A percentile compares a stretch with the other conserved stretches of the same genome.
These are phyloP conservation scores for Gallinago undulata DNA, from an alignment of 2,113 vertebrate genomes.

Conservation along the genomic window DNA sequence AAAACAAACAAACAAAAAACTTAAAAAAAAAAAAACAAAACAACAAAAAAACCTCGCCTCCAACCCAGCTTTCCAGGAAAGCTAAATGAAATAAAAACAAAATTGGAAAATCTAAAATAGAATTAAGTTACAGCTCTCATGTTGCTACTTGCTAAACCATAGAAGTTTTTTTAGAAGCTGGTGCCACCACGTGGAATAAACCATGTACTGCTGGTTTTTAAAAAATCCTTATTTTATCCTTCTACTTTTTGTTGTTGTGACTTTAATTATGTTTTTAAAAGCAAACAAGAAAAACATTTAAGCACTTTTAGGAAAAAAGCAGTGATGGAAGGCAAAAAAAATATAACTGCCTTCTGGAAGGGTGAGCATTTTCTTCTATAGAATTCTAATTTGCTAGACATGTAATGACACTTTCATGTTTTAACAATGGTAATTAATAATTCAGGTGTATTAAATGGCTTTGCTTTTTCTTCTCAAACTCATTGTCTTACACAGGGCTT, in stretches of 20 bases:
- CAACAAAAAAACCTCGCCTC: background rate
- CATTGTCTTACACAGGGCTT: background rate
- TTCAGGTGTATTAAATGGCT: background rate
- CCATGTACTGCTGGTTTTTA: background rate
- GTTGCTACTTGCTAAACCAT: background rate
- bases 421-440: background rate
- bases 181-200: constrained; percentile 39
- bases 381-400: background rate
- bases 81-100: background rate
- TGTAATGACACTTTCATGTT: rapidly evolving
- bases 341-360: background rate
- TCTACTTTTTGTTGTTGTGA: background rate
- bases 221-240: background rate
- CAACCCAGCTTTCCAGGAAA: background rate
- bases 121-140: background rate
- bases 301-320: background rate
- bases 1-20: background rate
- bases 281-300: background rate
- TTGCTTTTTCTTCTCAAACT: background rate
- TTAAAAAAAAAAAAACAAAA: background rate
- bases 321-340: background rate
- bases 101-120: background rate
- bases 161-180: background rate
- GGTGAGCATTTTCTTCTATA: background rate
- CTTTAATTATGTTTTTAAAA: background rate